These are phyloP conservation scores for Addax nasomaculatus DNA, from an alignment of 2,113 vertebrate species.

Conservation along the genomic window DNA sequence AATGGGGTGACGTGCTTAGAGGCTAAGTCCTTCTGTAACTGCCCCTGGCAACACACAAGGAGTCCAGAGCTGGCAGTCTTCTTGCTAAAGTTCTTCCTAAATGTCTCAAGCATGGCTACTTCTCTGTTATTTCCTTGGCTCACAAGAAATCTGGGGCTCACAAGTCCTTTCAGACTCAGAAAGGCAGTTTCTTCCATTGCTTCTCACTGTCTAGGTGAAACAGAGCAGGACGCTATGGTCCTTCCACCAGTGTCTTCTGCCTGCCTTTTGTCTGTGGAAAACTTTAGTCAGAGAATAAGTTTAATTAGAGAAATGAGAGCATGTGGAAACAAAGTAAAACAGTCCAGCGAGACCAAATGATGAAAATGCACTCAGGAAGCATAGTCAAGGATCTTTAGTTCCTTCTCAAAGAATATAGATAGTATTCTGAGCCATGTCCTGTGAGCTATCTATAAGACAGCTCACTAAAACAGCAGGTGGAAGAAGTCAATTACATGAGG, in stretches of 20 bases:
- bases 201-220: neutral
- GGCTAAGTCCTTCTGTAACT: neutral
- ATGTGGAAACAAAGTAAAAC: neutral
- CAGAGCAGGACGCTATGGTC: neutral
- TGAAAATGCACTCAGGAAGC: neutral
- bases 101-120: neutral
- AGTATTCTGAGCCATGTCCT: neutral
- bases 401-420: neutral
- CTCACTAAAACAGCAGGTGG: neutral
- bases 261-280: neutral
- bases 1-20: fast-evolving
- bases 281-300: neutral
- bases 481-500: neutral
- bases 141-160: neutral
- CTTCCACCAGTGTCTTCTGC: neutral
- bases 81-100: neutral
- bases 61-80: neutral
- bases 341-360: neutral
- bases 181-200: neutral
- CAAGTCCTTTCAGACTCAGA: neutral
- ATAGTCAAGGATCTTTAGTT: neutral
- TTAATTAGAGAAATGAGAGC: neutral
- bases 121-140: neutral
- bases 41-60: neutral
- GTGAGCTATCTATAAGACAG: neutral